Percentiles rank a stretch among this genome's conserved stretches.
phyloP scores from a whole-genome alignment of 1,140 invertebrate species.

The Aphelinus certus region DNA sequence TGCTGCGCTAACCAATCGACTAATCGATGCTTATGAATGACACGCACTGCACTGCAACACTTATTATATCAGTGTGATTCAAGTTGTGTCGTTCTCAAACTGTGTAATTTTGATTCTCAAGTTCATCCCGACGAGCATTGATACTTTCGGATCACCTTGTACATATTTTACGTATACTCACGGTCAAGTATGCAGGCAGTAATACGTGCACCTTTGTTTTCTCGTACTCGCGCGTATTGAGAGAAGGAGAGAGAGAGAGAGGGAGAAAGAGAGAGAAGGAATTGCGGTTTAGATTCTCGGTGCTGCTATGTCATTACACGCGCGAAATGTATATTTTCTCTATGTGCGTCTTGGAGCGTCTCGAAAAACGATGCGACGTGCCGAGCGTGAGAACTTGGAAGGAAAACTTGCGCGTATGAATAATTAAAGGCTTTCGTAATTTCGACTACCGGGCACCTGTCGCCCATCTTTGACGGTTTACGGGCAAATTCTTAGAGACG shows the following conservation, averaged over 20 bases:
- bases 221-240: slow-evolving; percentile 47
- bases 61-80: too few relatives aligned
- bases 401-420: background rate
- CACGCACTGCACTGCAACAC: too few relatives aligned
- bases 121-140: too few relatives aligned
- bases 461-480: background rate
- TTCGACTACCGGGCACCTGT: slow-evolving; percentile 24
- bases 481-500: background rate
- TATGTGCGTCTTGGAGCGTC: slow-evolving; percentile 5
- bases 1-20: too few relatives aligned
- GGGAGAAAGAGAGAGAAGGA: background rate
- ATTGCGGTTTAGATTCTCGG: slow-evolving; percentile 57
- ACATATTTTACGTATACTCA: too few relatives aligned
- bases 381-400: slow-evolving; percentile 29
- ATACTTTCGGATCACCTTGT: too few relatives aligned
- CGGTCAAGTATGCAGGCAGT: slow-evolving; percentile 16
- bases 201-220: slow-evolving; percentile 55
- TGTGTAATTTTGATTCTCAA: too few relatives aligned
- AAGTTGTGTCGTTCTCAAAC: too few relatives aligned
- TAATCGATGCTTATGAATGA: too few relatives aligned
- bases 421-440: slow-evolving; percentile 16
- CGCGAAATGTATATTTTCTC: slow-evolving; percentile 43
- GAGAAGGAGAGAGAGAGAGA: slow-evolving; percentile 4
- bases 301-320: slow-evolving; percentile 20
- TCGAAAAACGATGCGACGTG: slow-evolving; percentile 6